phyloP scores from a whole-genome alignment of 2,797 vertebrate genomes.

The Hippoglossus hippoglossus region DNA sequence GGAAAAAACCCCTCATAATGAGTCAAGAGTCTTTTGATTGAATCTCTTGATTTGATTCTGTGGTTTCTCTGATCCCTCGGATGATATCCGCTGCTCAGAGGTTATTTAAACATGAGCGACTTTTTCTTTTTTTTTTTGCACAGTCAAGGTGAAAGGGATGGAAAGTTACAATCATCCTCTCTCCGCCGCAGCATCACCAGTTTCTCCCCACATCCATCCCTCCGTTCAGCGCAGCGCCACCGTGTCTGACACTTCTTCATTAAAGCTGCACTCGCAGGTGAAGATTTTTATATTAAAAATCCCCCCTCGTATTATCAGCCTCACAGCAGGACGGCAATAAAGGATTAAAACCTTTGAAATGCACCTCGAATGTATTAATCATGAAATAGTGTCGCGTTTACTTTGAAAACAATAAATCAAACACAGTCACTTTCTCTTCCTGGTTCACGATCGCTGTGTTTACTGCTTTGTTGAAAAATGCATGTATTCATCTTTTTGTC shows the following conservation, averaged over 20 bases:
- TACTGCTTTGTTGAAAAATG: slow-evolving; percentile 28
- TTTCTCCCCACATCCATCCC: slow-evolving; percentile 1
- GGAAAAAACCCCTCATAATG: background rate
- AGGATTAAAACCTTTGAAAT: slow-evolving; percentile 25
- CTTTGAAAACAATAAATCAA: slow-evolving; percentile 51
- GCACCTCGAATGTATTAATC: background rate
- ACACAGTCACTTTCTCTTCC: slow-evolving; percentile 16
- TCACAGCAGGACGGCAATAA: slow-evolving; percentile 44
- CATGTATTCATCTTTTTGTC: slow-evolving; percentile 28
- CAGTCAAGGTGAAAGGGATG: slow-evolving; percentile 14
- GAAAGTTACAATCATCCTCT: slow-evolving; percentile 19
- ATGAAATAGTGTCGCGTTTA: slow-evolving; percentile 28
- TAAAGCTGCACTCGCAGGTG: slow-evolving; percentile 29
- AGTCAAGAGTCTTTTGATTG: slow-evolving; percentile 31
- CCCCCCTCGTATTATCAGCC: slow-evolving; percentile 14
- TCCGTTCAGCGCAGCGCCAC: background rate
- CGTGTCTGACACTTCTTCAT: slow-evolving; percentile 35
- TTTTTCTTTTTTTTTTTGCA: background rate
- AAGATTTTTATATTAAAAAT: slow-evolving; percentile 33
- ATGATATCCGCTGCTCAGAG: slow-evolving; percentile 31
- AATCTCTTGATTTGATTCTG: slow-evolving; percentile 41
- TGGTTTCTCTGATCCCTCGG: slow-evolving; percentile 23
- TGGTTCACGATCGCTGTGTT: slow-evolving; percentile 17
- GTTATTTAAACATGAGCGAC: slow-evolving; percentile 14
- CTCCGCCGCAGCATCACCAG: background rate